Evolutionary conservation across 2,888 invertebrate genomes (phyloP).

Genomic region (Ischnus inquisitorius): DNA sequence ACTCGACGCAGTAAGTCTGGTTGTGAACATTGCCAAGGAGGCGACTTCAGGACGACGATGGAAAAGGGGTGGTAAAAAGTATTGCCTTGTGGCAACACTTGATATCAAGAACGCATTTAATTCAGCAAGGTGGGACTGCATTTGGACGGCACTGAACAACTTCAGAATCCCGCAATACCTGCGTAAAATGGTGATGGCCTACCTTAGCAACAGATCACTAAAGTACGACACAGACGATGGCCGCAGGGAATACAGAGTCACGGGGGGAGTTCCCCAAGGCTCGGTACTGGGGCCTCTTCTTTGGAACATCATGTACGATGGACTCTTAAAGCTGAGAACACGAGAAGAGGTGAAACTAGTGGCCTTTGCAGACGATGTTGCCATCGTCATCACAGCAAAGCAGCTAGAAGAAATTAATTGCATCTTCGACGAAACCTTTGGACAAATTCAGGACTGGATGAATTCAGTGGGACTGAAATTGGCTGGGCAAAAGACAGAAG

Average conservation of each 20-base stretch:
- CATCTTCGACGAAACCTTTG: not conserved
- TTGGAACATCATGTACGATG: constrained; percentile 8
- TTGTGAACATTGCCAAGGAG: constrained; percentile 14
- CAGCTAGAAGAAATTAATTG: not conserved
- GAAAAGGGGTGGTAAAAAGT: constrained; percentile 44
- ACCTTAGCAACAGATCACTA: not conserved
- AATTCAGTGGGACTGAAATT: constrained; percentile 42
- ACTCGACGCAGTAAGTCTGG: constrained; percentile 27
- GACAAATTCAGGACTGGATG: not conserved
- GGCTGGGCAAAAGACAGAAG: constrained; percentile 66
- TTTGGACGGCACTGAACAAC: not conserved
- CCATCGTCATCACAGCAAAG: constrained; percentile 5
- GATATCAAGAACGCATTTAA: constrained; percentile 52
- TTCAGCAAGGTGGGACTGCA: constrained; percentile 10
- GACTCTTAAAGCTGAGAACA: not conserved
- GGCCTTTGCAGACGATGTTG: too few relatives aligned
- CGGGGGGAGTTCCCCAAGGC: not conserved
- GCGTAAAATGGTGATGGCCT: not conserved
- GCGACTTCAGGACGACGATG: constrained; percentile 52
- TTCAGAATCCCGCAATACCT: not conserved
- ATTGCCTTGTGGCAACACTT: not conserved
- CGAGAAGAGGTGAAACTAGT: not conserved
- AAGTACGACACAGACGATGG: not conserved
- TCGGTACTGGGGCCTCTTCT: not conserved
- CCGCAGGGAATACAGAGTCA: too few relatives aligned